A percentile compares a stretch with the other conserved stretches of the same genome.
phyloP scores from a whole-genome alignment of 2,888 invertebrate genomes.

The Nipponacmea schrenckii region DNA sequence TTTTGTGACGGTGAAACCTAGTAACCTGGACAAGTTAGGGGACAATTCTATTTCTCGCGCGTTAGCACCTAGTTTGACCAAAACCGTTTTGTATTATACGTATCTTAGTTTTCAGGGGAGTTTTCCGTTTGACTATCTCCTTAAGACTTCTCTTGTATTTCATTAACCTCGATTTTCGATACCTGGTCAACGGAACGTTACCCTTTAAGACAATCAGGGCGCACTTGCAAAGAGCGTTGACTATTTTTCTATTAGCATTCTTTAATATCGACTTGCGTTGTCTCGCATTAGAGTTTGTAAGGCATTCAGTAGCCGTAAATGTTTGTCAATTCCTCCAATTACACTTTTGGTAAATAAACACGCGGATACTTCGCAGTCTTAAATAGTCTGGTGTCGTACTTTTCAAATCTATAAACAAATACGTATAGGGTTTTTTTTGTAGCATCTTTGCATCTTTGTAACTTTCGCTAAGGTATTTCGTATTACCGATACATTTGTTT shows the following conservation, averaged over 20 bases:
- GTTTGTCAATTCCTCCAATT: too few relatives aligned
- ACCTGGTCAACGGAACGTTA: slow-evolving; percentile 13
- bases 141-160: not conserved
- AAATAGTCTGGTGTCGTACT: slow-evolving; percentile 17
- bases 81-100: slow-evolving; percentile 8
- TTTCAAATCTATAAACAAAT: slow-evolving; percentile 22
- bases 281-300: not conserved
- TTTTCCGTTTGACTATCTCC: not conserved
- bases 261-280: too few relatives aligned
- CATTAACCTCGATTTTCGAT: slow-evolving; percentile 10
- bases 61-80: too few relatives aligned
- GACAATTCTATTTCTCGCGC: too few relatives aligned
- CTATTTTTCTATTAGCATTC: not conserved
- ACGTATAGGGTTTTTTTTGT: slow-evolving; percentile 13
- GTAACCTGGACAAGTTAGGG: too few relatives aligned
- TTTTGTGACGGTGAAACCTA: too few relatives aligned
- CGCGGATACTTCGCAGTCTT: slow-evolving; percentile 15
- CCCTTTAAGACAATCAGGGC: slow-evolving; percentile 14
- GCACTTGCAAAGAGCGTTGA: not conserved
- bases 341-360: slow-evolving; percentile 16
- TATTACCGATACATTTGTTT: slow-evolving; percentile 17
- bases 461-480: slow-evolving; percentile 8
- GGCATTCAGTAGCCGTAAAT: not conserved
- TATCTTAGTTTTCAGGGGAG: not conserved
- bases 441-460: slow-evolving; percentile 14